A percentile compares a stretch with the other conserved stretches of the same genome.
Evolutionary conservation across 2,113 vertebrate species (phyloP).

Genomic region (Pao palembangensis): DNA sequence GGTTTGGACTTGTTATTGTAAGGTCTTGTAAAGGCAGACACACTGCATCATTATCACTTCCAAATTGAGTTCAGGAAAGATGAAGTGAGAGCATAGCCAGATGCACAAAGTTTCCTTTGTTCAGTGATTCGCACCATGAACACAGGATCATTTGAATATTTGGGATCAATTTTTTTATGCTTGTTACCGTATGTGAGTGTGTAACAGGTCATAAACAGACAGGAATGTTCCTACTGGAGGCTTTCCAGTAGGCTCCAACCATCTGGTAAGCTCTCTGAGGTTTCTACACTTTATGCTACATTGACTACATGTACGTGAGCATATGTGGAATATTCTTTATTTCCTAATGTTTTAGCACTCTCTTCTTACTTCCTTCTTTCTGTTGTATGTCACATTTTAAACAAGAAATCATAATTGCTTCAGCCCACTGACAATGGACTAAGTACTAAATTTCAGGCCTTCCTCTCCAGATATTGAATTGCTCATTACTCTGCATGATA

Average conservation of each 20-base stretch:
- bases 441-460: not conserved
- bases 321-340: slow-evolving; percentile 30
- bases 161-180: slow-evolving; percentile 50
- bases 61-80: slow-evolving; percentile 22
- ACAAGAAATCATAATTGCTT: too few relatives aligned
- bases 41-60: slow-evolving; percentile 3
- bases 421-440: too few relatives aligned
- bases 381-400: not conserved
- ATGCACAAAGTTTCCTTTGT: slow-evolving; percentile 13
- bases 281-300: slow-evolving; percentile 67
- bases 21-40: slow-evolving; percentile 15
- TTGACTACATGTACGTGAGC: slow-evolving; percentile 49
- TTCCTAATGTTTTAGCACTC: not conserved
- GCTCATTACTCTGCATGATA: slow-evolving; percentile 39
- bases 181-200: slow-evolving; percentile 42
- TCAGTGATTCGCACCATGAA: slow-evolving; percentile 8
- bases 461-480: slow-evolving; percentile 41
- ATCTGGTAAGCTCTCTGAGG: slow-evolving; percentile 62
- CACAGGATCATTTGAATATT: slow-evolving; percentile 41
- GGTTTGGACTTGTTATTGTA: slow-evolving; percentile 13
- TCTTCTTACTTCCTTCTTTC: not conserved
- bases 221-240: slow-evolving; percentile 74
- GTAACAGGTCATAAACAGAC: slow-evolving; percentile 74
- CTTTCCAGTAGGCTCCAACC: slow-evolving; percentile 62
- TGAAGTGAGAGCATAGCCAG: slow-evolving; percentile 24